Evolutionary conservation across 1,140 invertebrate genomes (phyloP).

Genomic region (Cheumatopsyche charites): DNA sequence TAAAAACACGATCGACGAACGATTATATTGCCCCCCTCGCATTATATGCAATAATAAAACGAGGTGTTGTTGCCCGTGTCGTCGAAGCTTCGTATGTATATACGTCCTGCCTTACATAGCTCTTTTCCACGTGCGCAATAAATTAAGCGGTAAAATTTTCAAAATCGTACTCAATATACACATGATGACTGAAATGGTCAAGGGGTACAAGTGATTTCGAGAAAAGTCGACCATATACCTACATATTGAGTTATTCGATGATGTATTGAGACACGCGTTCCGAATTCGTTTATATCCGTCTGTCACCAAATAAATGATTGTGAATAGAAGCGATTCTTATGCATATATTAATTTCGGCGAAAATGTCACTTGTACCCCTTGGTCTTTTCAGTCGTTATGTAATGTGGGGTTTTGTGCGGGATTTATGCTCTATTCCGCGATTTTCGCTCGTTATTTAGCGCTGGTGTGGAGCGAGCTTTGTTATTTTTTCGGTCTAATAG

Average conservation of each 20-base stretch:
- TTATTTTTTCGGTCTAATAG: background rate
- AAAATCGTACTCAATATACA: background rate
- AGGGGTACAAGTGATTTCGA: too few species aligned
- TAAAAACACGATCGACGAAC: slow-evolving; percentile 19
- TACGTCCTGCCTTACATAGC: too few species aligned
- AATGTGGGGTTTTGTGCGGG: background rate
- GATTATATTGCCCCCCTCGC: slow-evolving; percentile 10
- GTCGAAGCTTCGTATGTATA: background rate
- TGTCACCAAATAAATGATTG: too few species aligned
- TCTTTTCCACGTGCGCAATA: background rate
- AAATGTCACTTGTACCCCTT: too few species aligned
- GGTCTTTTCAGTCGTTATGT: too few species aligned
- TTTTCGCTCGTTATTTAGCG: background rate
- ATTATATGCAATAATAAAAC: slow-evolving; percentile 11
- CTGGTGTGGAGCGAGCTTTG: background rate
- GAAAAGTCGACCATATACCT: too few species aligned
- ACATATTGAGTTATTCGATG: too few species aligned
- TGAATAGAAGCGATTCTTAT: too few species aligned
- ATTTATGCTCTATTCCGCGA: background rate
- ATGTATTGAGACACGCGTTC: too few species aligned
- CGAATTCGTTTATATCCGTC: too few species aligned
- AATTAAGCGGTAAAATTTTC: slow-evolving; percentile 13
- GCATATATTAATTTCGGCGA: too few species aligned
- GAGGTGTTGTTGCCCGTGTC: slow-evolving; percentile 21
- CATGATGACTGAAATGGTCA: background rate